Conservation (phyloP, 2,888 invertebrate genomes). For the Cheilosia soror region DNA sequence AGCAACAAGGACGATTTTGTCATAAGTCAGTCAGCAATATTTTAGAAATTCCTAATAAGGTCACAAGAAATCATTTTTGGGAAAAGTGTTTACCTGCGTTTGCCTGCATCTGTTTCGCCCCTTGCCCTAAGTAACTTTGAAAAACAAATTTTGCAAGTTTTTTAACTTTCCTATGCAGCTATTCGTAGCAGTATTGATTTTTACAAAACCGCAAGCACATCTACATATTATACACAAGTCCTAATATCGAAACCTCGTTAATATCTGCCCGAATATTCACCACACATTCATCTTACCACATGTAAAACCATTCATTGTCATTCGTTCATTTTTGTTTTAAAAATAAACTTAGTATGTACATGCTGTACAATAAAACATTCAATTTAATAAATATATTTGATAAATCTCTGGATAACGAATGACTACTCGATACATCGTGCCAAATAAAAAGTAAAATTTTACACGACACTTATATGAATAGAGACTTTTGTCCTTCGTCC, state of each 20-base stretch:
- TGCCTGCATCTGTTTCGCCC: too few species aligned
- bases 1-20: too few species aligned
- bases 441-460: constrained; percentile 4
- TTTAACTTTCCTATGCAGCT: too few species aligned
- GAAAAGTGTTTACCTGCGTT: too few species aligned
- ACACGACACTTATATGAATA: background rate
- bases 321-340: background rate
- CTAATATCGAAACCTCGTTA: background rate
- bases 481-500: background rate
- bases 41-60: too few species aligned
- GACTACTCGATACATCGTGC: background rate
- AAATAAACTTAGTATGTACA: background rate
- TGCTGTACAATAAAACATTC: constrained; percentile 10
- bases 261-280: background rate
- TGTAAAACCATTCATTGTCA: background rate
- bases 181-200: too few species aligned
- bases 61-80: too few species aligned
- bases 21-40: too few species aligned
- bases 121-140: too few species aligned
- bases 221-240: too few species aligned
- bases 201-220: too few species aligned
- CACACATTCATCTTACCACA: background rate
- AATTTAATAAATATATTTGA: background rate
- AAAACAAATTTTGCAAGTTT: too few species aligned
- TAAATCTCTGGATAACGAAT: constrained; percentile 1